These are phyloP conservation scores for Polypterus senegalus DNA, from an alignment of 2,113 vertebrate genomes.

Conservation along the genomic window DNA sequence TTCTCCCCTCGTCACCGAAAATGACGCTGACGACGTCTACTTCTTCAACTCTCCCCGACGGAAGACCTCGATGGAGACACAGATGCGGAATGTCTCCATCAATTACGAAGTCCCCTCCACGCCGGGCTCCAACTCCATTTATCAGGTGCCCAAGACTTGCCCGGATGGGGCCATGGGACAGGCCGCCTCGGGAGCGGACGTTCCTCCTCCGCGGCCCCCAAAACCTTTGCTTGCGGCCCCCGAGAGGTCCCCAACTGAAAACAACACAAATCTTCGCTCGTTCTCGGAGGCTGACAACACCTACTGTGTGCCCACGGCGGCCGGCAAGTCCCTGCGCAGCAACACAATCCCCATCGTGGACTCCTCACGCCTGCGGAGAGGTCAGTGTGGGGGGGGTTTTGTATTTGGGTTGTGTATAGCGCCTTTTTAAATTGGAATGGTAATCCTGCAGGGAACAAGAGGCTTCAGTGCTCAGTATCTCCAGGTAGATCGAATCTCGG, in stretches of 20 bases:
- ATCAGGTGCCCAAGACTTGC: slow-evolving; percentile 76
- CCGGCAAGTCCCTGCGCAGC: slow-evolving; percentile 63
- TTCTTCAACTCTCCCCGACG: slow-evolving; percentile 67
- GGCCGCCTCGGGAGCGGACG: slow-evolving; percentile 55
- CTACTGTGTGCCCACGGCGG: slow-evolving; percentile 68
- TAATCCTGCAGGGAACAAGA: too few relatives aligned
- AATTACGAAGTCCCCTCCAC: slow-evolving; percentile 91
- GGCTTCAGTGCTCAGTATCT: too few relatives aligned
- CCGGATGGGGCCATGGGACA: slow-evolving; percentile 50
- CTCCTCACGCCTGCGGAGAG: slow-evolving; percentile 71
- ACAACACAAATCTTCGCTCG: slow-evolving; percentile 53
- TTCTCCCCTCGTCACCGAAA: slow-evolving; percentile 53
- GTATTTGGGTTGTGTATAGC: too few relatives aligned
- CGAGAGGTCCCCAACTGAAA: slow-evolving; percentile 83
- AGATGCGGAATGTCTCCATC: slow-evolving; percentile 72
- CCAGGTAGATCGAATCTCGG: too few relatives aligned
- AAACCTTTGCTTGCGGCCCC: slow-evolving; percentile 64
- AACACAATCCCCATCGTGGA: slow-evolving; percentile 86
- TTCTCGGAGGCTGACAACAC: slow-evolving; percentile 77
- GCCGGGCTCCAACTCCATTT: slow-evolving; percentile 75
- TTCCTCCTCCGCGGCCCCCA: slow-evolving; percentile 85
- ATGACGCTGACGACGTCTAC: slow-evolving; percentile 62
- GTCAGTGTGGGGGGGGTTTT: slow-evolving; percentile 37
- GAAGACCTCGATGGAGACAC: slow-evolving; percentile 61
- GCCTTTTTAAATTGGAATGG: too few relatives aligned